Percentiles rank a stretch among this genome's conserved stretches.
Conservation (phyloP, 1,140 invertebrate species). For the Thalassaphorura encarpata region DNA sequence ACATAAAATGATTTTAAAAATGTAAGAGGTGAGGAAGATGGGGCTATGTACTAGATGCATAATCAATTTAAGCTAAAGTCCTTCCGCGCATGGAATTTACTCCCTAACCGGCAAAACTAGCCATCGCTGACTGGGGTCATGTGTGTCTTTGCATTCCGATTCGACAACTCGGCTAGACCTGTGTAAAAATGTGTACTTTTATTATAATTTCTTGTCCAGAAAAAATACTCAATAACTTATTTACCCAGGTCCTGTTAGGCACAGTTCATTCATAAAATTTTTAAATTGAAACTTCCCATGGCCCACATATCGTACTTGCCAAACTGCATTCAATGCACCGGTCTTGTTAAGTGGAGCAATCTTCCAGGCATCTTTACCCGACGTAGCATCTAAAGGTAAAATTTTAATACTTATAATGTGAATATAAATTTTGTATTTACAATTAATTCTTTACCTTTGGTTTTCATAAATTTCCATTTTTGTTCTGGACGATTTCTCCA, state of each 20-base stretch:
- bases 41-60: no score
- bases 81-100: no score
- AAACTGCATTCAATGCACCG: not conserved
- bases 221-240: not conserved
- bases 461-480: conserved; percentile 6
- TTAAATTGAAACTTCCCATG: conserved; percentile 10
- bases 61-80: no score
- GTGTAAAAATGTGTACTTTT: not conserved
- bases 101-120: no score
- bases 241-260: conserved; percentile 1
- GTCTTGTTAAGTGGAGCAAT: not conserved
- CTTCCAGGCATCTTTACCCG: not conserved
- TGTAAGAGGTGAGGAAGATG: no score
- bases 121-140: conserved; percentile 10
- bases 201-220: not conserved
- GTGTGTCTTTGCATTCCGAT: not conserved
- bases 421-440: no score
- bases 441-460: not conserved
- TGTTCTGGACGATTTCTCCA: conserved; percentile 8
- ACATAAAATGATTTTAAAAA: no score
- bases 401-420: no score
- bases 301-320: conserved; percentile 11
- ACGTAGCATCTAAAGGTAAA: not conserved
- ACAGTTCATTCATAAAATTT: not conserved
- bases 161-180: conserved; percentile 1